phyloP scores from a whole-genome alignment of 2,888 invertebrate genomes.

The Plutella xylostella region DNA sequence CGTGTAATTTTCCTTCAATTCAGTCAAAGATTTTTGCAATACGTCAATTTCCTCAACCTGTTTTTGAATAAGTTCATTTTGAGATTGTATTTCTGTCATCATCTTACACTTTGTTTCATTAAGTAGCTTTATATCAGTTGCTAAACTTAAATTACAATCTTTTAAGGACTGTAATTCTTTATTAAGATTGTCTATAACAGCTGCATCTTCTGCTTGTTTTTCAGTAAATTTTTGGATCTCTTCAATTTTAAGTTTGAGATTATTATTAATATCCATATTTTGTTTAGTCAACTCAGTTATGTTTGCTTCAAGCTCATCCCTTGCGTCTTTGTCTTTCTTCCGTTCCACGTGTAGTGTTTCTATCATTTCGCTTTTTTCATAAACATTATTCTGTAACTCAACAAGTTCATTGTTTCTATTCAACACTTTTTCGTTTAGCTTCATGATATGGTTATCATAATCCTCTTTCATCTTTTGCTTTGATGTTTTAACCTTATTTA shows the following conservation, averaged over 20 bases:
- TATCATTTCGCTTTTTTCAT: conserved; percentile 42
- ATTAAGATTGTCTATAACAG: conserved; percentile 27
- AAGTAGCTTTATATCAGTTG: conserved; percentile 26
- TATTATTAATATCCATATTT: conserved; percentile 11
- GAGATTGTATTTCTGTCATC: conserved; percentile 28
- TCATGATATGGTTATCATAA: conserved; percentile 46
- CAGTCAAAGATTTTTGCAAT: conserved; percentile 24
- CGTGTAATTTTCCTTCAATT: conserved; percentile 30
- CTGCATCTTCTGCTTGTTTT: conserved; percentile 25
- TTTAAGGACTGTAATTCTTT: conserved; percentile 31
- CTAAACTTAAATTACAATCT: conserved; percentile 23
- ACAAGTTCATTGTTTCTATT: conserved; percentile 55
- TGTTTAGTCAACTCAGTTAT: conserved; percentile 3
- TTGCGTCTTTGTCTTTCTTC: conserved; percentile 32
- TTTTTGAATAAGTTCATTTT: conserved; percentile 27
- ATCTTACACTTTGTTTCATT: conserved; percentile 29
- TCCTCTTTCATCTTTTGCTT: conserved; percentile 40
- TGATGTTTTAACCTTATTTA: conserved; percentile 37
- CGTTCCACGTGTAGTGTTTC: conserved; percentile 37
- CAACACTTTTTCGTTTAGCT: conserved; percentile 47
- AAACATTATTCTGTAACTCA: conserved; percentile 46
- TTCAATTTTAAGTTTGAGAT: conserved; percentile 16
- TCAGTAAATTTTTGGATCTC: conserved; percentile 29
- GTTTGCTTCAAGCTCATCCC: background rate
- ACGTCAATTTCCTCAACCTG: conserved; percentile 31